Base-by-base conservation (phyloP, 2,888 invertebrate species). In the Brassicogethes aeneus region DNA sequence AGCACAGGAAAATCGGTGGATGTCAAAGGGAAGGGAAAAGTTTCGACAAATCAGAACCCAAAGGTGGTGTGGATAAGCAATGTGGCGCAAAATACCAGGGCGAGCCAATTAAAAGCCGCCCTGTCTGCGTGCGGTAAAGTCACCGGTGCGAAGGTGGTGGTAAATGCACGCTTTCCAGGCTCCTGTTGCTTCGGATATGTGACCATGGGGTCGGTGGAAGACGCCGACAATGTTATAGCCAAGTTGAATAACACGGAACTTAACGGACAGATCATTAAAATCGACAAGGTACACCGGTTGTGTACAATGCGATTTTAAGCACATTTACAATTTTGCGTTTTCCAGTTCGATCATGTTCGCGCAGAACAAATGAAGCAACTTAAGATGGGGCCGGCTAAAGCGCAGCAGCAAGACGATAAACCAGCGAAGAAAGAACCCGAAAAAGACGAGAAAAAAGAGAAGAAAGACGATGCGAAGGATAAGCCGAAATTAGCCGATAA, bases 1-100 rank as follows among this genome's bases (percentile, higher is more conserved):
- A 46, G 42, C 39, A 46, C 41, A 14, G 37, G 33, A 13, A 47
- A 41, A 41, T 10, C 43, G 2, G 37, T 16, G 23, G 44, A 41
- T 14, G 44, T 36, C 41, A 50, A 47, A 36, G n/a, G 5, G 2
- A 39, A 17, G 44, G 32, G 3, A 13, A 54, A 54, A 48, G 44
- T 52, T 5, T 47, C 48, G 2, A 43, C 42, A 15, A 55, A 54
- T 34, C 48, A 48, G 8, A 59, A 60, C 44, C 59, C 61, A 2
- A 75, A 88, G 43, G 93, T 94, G 67, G 72, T 96, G 35, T 96
- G 96, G 96, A 91, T 96, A 53, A 93, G 92, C 61, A 93, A 94
- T 13, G 73, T 97, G 50, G 86, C 94, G 0, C 85, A 90, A 3
- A 79, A 84, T 44, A 95, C 95, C 10, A 79, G 92, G 42, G 96